phyloP scores from a whole-genome alignment of 2,113 vertebrate genomes.

The Callorhinus ursinus region DNA sequence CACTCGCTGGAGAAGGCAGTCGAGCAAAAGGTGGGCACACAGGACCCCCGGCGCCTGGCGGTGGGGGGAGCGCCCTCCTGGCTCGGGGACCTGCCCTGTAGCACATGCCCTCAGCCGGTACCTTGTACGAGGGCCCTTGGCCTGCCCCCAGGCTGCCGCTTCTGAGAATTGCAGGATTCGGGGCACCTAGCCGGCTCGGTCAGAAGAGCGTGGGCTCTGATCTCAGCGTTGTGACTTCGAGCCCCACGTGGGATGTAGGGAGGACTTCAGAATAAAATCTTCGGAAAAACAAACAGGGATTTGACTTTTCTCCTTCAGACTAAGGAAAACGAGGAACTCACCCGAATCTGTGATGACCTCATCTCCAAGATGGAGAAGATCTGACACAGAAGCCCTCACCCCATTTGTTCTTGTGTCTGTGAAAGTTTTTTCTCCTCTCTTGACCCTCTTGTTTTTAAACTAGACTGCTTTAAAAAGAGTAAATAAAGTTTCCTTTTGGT shows the following conservation, averaged over 20 bases:
- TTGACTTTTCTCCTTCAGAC: conserved; percentile 17
- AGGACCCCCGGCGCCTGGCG: rapidly evolving
- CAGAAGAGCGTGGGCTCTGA: background rate
- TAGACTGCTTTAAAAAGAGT: background rate
- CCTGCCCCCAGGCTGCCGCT: no score
- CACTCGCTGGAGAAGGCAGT: conserved; percentile 93
- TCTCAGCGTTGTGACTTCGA: rapidly evolving
- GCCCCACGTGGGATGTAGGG: background rate
- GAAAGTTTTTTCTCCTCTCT: background rate
- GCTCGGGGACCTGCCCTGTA: background rate
- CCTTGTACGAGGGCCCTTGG: background rate
- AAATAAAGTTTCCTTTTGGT: conserved; percentile 64
- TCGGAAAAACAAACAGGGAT: background rate
- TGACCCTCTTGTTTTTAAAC: background rate
- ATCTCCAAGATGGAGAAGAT: conserved; percentile 77
- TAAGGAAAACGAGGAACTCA: conserved; percentile 66
- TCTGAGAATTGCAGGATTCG: background rate
- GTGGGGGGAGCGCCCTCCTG: rapidly evolving
- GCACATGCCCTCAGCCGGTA: rapidly evolving
- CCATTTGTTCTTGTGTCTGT: rapidly evolving
- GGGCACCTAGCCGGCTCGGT: rapidly evolving
- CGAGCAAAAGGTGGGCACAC: conserved; percentile 91
- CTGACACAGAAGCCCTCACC: rapidly evolving
- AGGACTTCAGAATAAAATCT: background rate
- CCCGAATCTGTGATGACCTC: conserved; percentile 75